Percentiles rank a stretch among this genome's conserved stretches.
Evolutionary conservation across 64 coral and sea anemone species (phyloP).

Genomic region (Porites lutea): DNA sequence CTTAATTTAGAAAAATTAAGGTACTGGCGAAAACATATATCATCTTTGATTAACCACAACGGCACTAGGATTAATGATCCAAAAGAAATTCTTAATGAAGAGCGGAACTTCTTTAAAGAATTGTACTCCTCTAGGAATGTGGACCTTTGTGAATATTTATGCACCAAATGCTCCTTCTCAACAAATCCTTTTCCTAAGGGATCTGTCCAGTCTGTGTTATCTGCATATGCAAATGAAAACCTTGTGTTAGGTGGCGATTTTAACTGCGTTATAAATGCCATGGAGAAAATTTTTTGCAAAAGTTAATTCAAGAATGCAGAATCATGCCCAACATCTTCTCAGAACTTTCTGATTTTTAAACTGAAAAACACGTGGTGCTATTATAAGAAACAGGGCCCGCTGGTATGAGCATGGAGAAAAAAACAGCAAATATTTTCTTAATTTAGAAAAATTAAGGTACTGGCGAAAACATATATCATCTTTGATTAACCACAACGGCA

Average conservation of each 20-base stretch:
- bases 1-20: not conserved
- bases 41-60: not conserved
- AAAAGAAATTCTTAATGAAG: conserved; percentile 1
- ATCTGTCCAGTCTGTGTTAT: not conserved
- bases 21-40: not conserved
- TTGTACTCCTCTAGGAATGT: not conserved
- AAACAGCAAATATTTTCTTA: conserved; percentile 16
- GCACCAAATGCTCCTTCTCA: too few species aligned
- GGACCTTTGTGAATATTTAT: not conserved
- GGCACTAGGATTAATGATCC: not conserved
- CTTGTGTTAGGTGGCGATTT: too few species aligned
- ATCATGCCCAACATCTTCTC: conserved; percentile 8
- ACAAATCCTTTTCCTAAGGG: too few species aligned
- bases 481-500: not conserved
- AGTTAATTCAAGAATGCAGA: too few species aligned
- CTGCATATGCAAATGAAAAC: not conserved
- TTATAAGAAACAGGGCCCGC: not conserved
- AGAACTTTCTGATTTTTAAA: not conserved
- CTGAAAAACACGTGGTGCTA: conserved; percentile 4
- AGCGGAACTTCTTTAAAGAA: conserved; percentile 10
- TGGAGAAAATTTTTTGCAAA: too few species aligned
- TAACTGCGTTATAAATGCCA: too few species aligned
- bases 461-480: not conserved
- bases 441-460: not conserved
- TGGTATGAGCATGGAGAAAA: not conserved